A percentile compares a stretch with the other conserved stretches of the same genome.
phyloP scores from a whole-genome alignment of 2,113 vertebrate species.

The Onychostoma macrolepis region DNA sequence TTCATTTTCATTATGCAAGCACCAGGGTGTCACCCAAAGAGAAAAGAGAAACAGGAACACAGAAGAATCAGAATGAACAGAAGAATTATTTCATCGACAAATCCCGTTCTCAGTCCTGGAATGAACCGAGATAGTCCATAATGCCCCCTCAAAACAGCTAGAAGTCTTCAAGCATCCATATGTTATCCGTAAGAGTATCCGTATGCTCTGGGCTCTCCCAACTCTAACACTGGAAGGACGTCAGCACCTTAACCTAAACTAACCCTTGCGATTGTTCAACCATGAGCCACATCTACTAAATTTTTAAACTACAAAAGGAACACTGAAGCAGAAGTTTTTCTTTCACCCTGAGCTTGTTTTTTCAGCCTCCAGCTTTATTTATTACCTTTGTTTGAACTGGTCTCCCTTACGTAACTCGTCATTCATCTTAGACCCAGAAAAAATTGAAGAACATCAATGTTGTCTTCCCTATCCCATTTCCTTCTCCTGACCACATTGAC shows the following conservation, averaged over 20 bases:
- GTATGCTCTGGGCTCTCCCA: background rate
- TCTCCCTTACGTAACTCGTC: background rate
- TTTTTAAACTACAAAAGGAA: background rate
- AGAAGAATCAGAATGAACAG: background rate
- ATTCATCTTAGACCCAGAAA: constrained; percentile 4
- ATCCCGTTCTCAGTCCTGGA: background rate
- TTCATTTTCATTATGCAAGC: constrained; percentile 58
- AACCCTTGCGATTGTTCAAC: background rate
- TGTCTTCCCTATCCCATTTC: constrained; percentile 24
- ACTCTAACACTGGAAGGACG: constrained; percentile 38
- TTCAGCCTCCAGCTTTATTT: constrained; percentile 36
- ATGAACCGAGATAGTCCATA: background rate
- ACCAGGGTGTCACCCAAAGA: constrained; percentile 48
- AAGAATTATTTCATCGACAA: background rate
- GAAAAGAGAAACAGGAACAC: constrained; percentile 33
- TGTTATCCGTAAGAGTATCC: background rate
- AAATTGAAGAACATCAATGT: constrained; percentile 23
- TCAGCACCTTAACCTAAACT: constrained; percentile 32
- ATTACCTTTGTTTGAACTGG: constrained; percentile 17
- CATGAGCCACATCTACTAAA: constrained; percentile 19
- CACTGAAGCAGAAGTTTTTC: background rate
- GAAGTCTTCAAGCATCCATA: constrained; percentile 22
- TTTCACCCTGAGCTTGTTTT: background rate
- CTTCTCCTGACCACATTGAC: background rate
- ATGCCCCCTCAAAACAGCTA: background rate